Percentiles rank a stretch among this genome's conserved stretches.
Conservation (phyloP, 2,797 vertebrate species). For the Emydoidea blandingii region DNA sequence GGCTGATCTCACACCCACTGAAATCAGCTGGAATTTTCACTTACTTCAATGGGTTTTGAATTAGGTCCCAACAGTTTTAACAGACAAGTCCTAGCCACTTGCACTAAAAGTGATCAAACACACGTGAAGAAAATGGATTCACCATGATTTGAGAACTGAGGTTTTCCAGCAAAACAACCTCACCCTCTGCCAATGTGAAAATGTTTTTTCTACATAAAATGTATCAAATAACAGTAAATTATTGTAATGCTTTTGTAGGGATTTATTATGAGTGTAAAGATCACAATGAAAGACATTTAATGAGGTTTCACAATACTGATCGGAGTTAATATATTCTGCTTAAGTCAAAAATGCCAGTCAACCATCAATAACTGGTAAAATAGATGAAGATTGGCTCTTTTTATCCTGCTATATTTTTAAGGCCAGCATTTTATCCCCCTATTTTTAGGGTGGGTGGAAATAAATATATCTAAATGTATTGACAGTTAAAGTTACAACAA, state of each 20-base stretch:
- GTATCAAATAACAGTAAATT: slow-evolving; percentile 47
- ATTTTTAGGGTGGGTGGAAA: slow-evolving; percentile 14
- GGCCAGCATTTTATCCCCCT: slow-evolving; percentile 30
- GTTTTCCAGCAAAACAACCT: slow-evolving; percentile 21
- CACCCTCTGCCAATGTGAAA: slow-evolving; percentile 2
- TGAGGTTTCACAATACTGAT: slow-evolving; percentile 48
- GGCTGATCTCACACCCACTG: slow-evolving; percentile 9
- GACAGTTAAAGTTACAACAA: slow-evolving; percentile 11
- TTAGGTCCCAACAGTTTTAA: slow-evolving; percentile 16
- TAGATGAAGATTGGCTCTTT: slow-evolving; percentile 20
- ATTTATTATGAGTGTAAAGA: slow-evolving; percentile 17
- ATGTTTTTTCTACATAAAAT: background rate
- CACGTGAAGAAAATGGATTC: background rate
- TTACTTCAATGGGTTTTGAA: slow-evolving; percentile 21
- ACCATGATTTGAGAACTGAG: background rate
- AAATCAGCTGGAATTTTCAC: slow-evolving; percentile 47
- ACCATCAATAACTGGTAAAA: slow-evolving; percentile 56
- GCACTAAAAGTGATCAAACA: slow-evolving; percentile 35
- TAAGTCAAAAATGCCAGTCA: slow-evolving; percentile 70
- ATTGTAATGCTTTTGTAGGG: slow-evolving; percentile 45
- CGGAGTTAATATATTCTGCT: slow-evolving; percentile 36
- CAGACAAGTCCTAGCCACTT: slow-evolving; percentile 8
- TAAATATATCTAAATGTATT: background rate
- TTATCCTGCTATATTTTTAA: slow-evolving; percentile 37
- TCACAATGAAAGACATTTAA: slow-evolving; percentile 44